Conservation (phyloP, 2,113 vertebrate species). For the Anoura caudifer region DNA sequence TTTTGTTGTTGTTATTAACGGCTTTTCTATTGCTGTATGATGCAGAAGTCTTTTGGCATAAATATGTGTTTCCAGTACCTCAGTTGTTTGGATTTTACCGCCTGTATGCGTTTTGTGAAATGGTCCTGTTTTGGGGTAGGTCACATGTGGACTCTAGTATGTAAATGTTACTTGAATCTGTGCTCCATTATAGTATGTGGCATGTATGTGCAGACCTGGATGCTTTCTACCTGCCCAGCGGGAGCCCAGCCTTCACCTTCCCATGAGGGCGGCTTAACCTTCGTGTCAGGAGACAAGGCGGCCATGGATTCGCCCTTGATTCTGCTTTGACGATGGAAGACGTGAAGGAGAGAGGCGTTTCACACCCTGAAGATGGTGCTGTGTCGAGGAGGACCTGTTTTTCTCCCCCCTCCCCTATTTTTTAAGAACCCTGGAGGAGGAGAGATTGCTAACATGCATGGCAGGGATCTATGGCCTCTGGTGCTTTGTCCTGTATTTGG, state of each 20-base stretch:
- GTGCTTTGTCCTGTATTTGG: slow-evolving; percentile 99
- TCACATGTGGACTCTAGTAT: slow-evolving; percentile 96
- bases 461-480: slow-evolving; percentile 96
- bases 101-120: slow-evolving; percentile 96
- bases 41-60: slow-evolving; percentile 85
- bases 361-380: slow-evolving; percentile 95
- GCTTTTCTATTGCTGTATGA: slow-evolving; percentile 89
- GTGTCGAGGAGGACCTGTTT: slow-evolving; percentile 87
- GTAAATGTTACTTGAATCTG: slow-evolving; percentile 99
- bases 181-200: slow-evolving; percentile 95
- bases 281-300: slow-evolving; percentile 86
- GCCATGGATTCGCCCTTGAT: slow-evolving; percentile 85
- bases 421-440: slow-evolving; percentile 83
- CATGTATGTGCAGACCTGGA: slow-evolving; percentile 93
- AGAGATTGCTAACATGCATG: slow-evolving; percentile 91
- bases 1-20: slow-evolving; percentile 81
- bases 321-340: slow-evolving; percentile 83
- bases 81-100: slow-evolving; percentile 92
- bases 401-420: slow-evolving; percentile 51
- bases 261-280: slow-evolving; percentile 79
- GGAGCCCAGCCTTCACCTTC: slow-evolving; percentile 79
- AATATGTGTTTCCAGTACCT: slow-evolving; percentile 94
- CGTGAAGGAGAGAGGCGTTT: slow-evolving; percentile 85
- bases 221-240: slow-evolving; percentile 91
- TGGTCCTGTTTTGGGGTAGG: slow-evolving; percentile 94